Conservation (phyloP, 2,888 invertebrate species). For the Chironomus riparius region DNA sequence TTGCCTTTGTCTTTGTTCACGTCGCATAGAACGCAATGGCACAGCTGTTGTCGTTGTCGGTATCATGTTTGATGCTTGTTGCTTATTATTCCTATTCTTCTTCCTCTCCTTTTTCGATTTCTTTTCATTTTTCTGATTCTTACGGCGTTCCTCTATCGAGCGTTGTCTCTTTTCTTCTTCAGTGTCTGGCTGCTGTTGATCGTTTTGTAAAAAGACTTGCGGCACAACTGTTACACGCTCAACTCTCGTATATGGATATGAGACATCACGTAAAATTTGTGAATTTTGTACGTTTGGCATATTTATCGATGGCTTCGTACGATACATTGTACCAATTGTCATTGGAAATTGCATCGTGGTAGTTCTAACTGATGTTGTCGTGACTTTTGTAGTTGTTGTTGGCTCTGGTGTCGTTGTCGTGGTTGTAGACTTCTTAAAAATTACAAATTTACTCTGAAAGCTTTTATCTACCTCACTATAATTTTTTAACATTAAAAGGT, state of each 20-base stretch:
- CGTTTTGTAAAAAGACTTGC: constrained; percentile 39
- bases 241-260: constrained; percentile 13
- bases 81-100: constrained; percentile 27
- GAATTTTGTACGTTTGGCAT: constrained; percentile 23
- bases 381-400: constrained; percentile 25
- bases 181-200: constrained; percentile 34
- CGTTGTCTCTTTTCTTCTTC: constrained; percentile 28
- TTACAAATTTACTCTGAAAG: constrained; percentile 42
- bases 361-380: background rate
- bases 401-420: constrained; percentile 29
- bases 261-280: constrained; percentile 20
- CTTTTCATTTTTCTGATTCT: constrained; percentile 29
- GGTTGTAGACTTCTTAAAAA: constrained; percentile 38
- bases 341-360: constrained; percentile 22
- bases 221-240: constrained; percentile 35
- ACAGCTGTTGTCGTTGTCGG: constrained; percentile 30
- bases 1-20: constrained; percentile 8
- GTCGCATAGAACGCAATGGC: constrained; percentile 10
- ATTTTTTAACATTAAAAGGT: constrained; percentile 41
- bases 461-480: constrained; percentile 41
- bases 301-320: constrained; percentile 21
- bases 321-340: constrained; percentile 20
- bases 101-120: constrained; percentile 17
- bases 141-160: constrained; percentile 27
- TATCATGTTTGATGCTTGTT: constrained; percentile 16